Conservation (phyloP, 2,888 invertebrate genomes). For the Eupithecia abbreviata region DNA sequence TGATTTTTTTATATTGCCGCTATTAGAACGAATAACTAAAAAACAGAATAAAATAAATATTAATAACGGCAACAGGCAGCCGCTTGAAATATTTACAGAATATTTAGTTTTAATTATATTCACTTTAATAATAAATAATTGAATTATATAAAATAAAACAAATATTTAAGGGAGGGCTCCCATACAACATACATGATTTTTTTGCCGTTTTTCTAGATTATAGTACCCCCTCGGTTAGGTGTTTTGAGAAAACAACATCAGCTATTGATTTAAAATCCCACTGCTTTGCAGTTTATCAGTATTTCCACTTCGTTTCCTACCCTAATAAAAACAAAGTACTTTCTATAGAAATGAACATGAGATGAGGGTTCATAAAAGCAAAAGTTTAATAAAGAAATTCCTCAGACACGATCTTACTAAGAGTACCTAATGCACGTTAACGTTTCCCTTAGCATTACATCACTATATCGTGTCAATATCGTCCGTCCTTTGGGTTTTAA, state of each 20-base stretch:
- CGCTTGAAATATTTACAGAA: too few relatives aligned
- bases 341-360: neutral
- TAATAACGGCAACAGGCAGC: too few relatives aligned
- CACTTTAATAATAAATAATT: too few relatives aligned
- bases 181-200: too few relatives aligned
- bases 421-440: neutral
- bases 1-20: too few relatives aligned
- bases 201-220: too few relatives aligned
- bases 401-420: constrained; percentile 1
- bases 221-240: neutral
- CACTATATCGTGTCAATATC: neutral
- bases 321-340: neutral
- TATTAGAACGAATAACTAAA: too few relatives aligned
- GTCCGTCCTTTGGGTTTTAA: neutral
- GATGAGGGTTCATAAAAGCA: constrained; percentile 11
- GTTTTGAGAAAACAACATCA: neutral
- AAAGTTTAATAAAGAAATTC: constrained; percentile 27
- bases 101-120: too few relatives aligned
- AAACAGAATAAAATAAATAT: too few relatives aligned
- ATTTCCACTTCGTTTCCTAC: neutral
- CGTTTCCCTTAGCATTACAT: neutral
- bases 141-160: too few relatives aligned
- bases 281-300: neutral
- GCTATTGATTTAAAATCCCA: neutral
- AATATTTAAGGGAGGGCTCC: too few relatives aligned